Evolutionary conservation across 2,888 invertebrate genomes (phyloP), one percentile per base, ranked within the genome.

Genomic region (Cataglyphis livida): DNA sequence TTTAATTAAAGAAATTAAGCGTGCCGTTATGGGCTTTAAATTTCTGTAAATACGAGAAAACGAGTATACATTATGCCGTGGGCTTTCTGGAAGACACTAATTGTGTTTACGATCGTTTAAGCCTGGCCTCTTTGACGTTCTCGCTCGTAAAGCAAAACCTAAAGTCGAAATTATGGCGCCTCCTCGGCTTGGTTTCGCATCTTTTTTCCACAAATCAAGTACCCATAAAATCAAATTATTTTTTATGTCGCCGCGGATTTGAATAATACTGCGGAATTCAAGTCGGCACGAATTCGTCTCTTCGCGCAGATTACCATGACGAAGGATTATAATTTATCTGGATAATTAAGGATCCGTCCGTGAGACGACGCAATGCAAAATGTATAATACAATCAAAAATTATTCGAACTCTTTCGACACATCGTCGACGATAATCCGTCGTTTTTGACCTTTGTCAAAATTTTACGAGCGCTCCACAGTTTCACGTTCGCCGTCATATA

Each of bases 1-100:
- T 93, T 93, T 92, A 93, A 93, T 93, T 92, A 92, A 90, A 87
- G 88, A 87, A 92, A 93, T 93, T 92, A 93, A 90, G 89, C 89
- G 87, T 85, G 89, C 85, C 89, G 85, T 91, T 90, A 92, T 87
- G 89, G 92, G 85, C 87, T 88, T 90, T 93, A 92, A 92, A 93
- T 93, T 92, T 92, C 87, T 86, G 86, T 91, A 89, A 92, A 92
- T 89, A 92, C 84, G 85, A 88, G 88, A 84, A 85, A 85, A 89
- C 85, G 76, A 81, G 66, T 78, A 64, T 68, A 75, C 84, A 85
- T 87, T 86, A 86, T 74, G 78, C 79, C 70, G 71, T 35, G 75
- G 82, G 84, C 66, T 79, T 86, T 88, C 85, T 85, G 83, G 81
- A 81, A 88, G 92, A 92, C 93, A 87, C 91, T 93, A 92, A 93